These are phyloP conservation scores for Yponomeuta plumbellus DNA, from an alignment of 2,888 invertebrate genomes.

Conservation along the genomic window DNA sequence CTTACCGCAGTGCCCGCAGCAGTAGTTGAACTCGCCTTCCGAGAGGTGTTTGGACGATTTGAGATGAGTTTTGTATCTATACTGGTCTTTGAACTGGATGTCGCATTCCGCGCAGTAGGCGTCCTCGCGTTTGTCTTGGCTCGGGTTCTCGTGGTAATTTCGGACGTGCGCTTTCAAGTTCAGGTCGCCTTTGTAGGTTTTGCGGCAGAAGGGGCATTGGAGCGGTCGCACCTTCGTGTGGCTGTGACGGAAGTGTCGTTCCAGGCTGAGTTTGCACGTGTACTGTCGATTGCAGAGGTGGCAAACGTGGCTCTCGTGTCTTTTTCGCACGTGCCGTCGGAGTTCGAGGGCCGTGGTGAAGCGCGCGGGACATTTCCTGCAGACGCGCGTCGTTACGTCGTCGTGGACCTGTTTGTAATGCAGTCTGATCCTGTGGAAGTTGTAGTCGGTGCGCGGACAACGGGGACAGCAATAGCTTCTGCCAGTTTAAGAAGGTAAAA, in stretches of 20 bases:
- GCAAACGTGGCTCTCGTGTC: neutral
- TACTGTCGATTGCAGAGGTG: neutral
- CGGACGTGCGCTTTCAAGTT: neutral
- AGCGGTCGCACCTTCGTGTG: neutral
- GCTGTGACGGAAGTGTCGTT: neutral
- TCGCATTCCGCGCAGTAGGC: slow-evolving; percentile 27
- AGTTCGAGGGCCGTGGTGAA: neutral
- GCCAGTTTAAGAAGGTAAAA: neutral
- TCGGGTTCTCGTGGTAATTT: neutral
- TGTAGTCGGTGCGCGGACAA: neutral
- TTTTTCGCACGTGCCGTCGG: neutral
- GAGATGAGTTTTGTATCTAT: slow-evolving; percentile 22
- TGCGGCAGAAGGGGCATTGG: slow-evolving; percentile 6
- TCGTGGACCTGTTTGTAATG: neutral
- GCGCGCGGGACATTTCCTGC: neutral
- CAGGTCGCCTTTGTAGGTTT: neutral
- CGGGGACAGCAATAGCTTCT: neutral
- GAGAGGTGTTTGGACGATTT: slow-evolving; percentile 1
- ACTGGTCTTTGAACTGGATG: slow-evolving; percentile 23
- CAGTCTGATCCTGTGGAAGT: neutral
- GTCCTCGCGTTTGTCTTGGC: neutral
- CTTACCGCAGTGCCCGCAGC: neutral
- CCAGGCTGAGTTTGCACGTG: neutral
- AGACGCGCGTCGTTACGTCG: neutral
- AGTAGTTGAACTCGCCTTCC: neutral